Evolutionary conservation across 53 echinoderm and acorn worm species (phyloP).

Genomic region (Glandiceps talaboti): DNA sequence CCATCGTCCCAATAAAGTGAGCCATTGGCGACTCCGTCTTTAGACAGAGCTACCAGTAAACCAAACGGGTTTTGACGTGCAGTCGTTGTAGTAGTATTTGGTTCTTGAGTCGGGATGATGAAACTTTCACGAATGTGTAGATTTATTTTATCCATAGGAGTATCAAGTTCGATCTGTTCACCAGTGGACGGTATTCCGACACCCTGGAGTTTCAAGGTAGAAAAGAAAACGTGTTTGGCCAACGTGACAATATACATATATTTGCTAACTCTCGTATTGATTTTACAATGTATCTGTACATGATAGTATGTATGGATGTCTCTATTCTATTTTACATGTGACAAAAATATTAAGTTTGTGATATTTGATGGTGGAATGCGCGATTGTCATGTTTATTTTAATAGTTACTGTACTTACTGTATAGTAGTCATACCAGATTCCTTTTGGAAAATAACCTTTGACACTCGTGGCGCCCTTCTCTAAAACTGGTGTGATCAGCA

Average conservation of each 20-base stretch:
- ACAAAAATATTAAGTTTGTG: no score
- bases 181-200: no score
- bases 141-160: slow-evolving; percentile 49
- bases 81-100: slow-evolving; percentile 57
- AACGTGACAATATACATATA: no score
- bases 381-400: no score
- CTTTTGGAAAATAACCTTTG: slow-evolving; percentile 66
- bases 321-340: no score
- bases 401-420: slow-evolving; percentile 38
- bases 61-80: slow-evolving; percentile 55
- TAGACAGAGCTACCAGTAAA: slow-evolving; percentile 56
- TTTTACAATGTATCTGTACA: no score
- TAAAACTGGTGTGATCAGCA: slow-evolving; percentile 65
- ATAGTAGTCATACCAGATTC: slow-evolving; percentile 74
- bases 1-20: slow-evolving; percentile 91
- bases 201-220: no score
- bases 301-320: no score
- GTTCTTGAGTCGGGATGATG: slow-evolving; percentile 65
- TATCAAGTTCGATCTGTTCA: no score
- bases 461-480: slow-evolving; percentile 37
- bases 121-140: slow-evolving; percentile 65
- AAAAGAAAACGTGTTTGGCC: no score
- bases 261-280: no score
- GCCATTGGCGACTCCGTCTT: slow-evolving; percentile 35
- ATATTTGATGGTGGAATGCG: no score